Evolutionary conservation across 2,113 vertebrate species (phyloP), one percentile per base, ranked within the genome.

Genomic region (Nerophis ophidion): DNA sequence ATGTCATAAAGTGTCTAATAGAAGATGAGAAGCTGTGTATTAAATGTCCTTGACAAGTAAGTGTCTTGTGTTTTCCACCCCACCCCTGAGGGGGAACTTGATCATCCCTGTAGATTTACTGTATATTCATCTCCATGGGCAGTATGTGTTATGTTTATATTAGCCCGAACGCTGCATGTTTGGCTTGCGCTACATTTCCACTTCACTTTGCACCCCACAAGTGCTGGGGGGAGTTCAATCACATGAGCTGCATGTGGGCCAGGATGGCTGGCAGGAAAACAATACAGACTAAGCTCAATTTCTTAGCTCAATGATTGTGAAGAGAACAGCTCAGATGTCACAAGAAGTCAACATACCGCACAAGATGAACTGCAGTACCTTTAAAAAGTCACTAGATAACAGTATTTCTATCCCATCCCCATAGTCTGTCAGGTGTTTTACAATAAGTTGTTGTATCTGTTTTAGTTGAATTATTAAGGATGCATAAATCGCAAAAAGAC

Each of bases 141-240:
- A 71, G 74, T 45, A 63, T 67, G 78, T 80, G 14, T 82, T 83
- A 83, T 88, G 86, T 86, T 87, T 89, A 83, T 77, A 88, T 88
- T 83, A 86, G 81, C 85, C 81, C 76, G 63, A 48, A 40, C 62
- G 64, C 59, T 60, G 63, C 68, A 63, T 65, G 74, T 80, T 72
- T 74, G 54, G 19, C 63, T 59, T 66, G 74, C 17, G 19, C 72
- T 68, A 67, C 65, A 66, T 69, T 68, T 73, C 60, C 57, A 61
- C 59, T 71, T 40, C 16, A 48, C 72, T 65, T 70, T 70, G 52
- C 75, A 74, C 68, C 70, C 74, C 69, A 44, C 62, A 66, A 50
- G 53, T 50, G n/a, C 72, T 75, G 58, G 48, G 64, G 76, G 80
- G 77, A 84, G 79, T 86, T 86, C 85, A 84, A 89, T 89, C 83